Base-by-base conservation (phyloP, 2,113 vertebrate species). In the Corapipo altera region DNA sequence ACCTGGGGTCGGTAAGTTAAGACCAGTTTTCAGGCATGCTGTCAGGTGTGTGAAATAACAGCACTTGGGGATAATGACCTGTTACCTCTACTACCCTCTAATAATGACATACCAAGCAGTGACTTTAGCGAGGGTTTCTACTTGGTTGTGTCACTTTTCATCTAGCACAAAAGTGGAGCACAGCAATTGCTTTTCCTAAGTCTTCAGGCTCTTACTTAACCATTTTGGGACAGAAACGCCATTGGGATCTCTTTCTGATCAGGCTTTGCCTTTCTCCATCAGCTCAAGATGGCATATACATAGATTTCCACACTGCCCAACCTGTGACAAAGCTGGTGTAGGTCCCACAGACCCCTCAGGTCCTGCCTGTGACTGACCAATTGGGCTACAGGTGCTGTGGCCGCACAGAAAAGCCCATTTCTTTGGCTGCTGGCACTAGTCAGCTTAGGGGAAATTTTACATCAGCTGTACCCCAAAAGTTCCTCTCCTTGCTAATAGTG, bases 31-130 rank as follows among this genome's bases (percentile, higher is more conserved):
- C 43, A 79, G 71, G 32, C 23, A 24, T 51, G 35, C 51, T 81
- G 48, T 85, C 85, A 85, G 26, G 33, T 57, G 35, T 89, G 66
- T 84, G 73, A 78, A 94, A 46, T 67, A 82, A n/a, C 49, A 85
- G 21, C 48, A 89, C 9, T 5, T 65, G 46, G 43, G 37, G 33
- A 57, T 87, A 85, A 81, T 89, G 67, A 85, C 70, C 80, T 84
- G 77, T 84, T 95, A 74, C 33, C 69, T 89, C 26, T 39, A 84
- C 37, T 73, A 71, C 43, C 41, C 37, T 74, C 55, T 87, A 71
- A 49, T 74, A 75, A 51, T 0, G 4, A 39, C 74, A 69, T 90
- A 61, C 28, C 90, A 64, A 54, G 37, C 44, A 76, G 75, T 0
- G 0, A 41, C 19, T 79, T 79, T 70, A 70, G 49, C 64, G 52